Percentiles rank a stretch among this genome's conserved stretches.
Conservation (phyloP, 1,140 invertebrate genomes). For the Ctenoplectra terminalis region DNA sequence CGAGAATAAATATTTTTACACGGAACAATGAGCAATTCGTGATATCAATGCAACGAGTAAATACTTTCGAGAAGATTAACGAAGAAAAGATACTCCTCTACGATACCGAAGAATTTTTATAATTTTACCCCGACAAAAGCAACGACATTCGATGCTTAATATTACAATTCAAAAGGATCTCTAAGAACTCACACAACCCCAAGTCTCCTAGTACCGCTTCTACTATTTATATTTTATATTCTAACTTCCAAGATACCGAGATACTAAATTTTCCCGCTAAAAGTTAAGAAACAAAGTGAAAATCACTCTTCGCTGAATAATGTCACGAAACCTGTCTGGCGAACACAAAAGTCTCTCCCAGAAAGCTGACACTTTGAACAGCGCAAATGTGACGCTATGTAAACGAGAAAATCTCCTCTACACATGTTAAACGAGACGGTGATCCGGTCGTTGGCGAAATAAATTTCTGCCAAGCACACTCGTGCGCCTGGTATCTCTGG, state of each 20-base stretch:
- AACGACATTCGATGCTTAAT: too few species aligned
- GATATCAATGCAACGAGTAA: too few species aligned
- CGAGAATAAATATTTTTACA: not conserved
- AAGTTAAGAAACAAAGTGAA: not conserved
- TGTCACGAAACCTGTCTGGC: not conserved
- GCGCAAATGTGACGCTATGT: not conserved
- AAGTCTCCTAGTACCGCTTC: too few species aligned
- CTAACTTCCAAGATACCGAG: too few species aligned
- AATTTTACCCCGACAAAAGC: too few species aligned
- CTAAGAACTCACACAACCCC: too few species aligned
- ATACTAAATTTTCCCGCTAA: not conserved
- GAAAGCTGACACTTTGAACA: not conserved
- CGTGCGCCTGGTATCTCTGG: slow-evolving; percentile 30
- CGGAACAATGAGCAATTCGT: not conserved
- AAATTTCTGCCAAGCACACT: slow-evolving; percentile 5
- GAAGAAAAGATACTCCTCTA: too few species aligned
- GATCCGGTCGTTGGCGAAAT: slow-evolving; percentile 3
- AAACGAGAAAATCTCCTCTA: not conserved
- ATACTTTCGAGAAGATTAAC: too few species aligned
- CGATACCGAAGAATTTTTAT: too few species aligned
- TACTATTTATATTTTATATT: too few species aligned
- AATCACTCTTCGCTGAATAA: not conserved
- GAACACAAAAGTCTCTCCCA: not conserved
- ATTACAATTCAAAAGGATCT: too few species aligned
- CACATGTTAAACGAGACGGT: not conserved